These are phyloP conservation scores for Drosophila melanosoma DNA, from an alignment of 2,888 invertebrate genomes.

Conservation along the genomic window DNA sequence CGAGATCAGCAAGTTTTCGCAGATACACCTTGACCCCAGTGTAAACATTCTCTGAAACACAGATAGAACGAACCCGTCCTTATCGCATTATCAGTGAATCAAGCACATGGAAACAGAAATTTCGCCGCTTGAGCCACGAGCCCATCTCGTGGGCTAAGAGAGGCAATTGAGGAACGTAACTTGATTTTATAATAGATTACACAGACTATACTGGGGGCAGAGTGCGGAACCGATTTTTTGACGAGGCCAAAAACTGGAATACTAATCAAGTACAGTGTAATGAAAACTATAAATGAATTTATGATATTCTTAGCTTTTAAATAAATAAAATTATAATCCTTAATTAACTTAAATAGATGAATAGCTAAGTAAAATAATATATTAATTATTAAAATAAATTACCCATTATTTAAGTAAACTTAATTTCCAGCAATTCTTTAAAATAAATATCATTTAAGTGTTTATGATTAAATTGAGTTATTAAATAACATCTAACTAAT, in stretches of 20 bases:
- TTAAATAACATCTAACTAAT: neutral
- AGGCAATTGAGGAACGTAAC: slow-evolving; percentile 1
- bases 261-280: slow-evolving; percentile 13
- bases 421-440: neutral
- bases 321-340: neutral
- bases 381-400: neutral
- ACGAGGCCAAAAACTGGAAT: neutral
- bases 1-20: slow-evolving; percentile 29
- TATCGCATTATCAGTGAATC: slow-evolving; percentile 44
- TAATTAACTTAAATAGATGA: neutral
- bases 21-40: slow-evolving; percentile 53
- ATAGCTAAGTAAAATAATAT: neutral
- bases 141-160: slow-evolving; percentile 21
- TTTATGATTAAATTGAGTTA: neutral
- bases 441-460: neutral
- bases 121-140: slow-evolving; percentile 37
- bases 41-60: slow-evolving; percentile 29
- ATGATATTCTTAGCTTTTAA: neutral
- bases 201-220: neutral
- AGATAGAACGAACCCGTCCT: slow-evolving; percentile 9
- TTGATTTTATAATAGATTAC: slow-evolving; percentile 2
- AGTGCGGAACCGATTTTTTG: slow-evolving; percentile 1
- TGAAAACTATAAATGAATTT: slow-evolving; percentile 14
- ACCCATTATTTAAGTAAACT: neutral
- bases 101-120: slow-evolving; percentile 34